Evolutionary conservation across 2,113 vertebrate species (phyloP).

Genomic region (Sakesphorus luctuosus): DNA sequence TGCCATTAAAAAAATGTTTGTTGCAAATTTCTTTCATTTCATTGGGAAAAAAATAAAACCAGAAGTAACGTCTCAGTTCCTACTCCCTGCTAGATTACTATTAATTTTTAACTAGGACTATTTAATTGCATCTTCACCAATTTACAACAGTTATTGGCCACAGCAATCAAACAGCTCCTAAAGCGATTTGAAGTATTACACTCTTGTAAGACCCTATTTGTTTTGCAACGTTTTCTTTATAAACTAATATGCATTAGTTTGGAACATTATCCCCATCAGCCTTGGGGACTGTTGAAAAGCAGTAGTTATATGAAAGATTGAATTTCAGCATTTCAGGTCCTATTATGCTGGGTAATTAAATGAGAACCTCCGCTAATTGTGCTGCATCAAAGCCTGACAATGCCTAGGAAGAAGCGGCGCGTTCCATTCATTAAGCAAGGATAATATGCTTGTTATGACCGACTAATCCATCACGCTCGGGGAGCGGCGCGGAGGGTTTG

Average conservation of each 20-base stretch:
- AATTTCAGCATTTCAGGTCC: constrained; percentile 46
- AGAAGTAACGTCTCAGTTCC: neutral
- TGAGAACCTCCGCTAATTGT: constrained; percentile 34
- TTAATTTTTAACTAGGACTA: constrained; percentile 12
- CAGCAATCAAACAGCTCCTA: constrained; percentile 34
- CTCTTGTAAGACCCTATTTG: neutral
- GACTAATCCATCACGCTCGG: neutral
- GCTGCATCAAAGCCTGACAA: neutral
- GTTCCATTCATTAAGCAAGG: neutral
- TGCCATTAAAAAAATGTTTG: neutral
- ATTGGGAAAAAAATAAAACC: neutral
- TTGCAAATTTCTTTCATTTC: neutral
- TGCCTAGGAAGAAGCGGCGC: neutral
- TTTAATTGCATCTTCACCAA: constrained; percentile 19
- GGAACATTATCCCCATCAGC: constrained; percentile 42
- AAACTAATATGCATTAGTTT: constrained; percentile 11
- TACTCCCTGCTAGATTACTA: neutral
- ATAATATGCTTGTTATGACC: neutral
- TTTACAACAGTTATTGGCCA: neutral
- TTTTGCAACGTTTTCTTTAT: constrained; percentile 19
- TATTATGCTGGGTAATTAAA: constrained; percentile 28
- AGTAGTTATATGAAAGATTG: constrained; percentile 8
- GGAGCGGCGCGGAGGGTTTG: neutral
- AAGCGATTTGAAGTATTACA: constrained; percentile 30
- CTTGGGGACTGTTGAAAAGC: constrained; percentile 30